Base-by-base conservation (phyloP, 2,113 vertebrate species). In the Pongo abelii region DNA sequence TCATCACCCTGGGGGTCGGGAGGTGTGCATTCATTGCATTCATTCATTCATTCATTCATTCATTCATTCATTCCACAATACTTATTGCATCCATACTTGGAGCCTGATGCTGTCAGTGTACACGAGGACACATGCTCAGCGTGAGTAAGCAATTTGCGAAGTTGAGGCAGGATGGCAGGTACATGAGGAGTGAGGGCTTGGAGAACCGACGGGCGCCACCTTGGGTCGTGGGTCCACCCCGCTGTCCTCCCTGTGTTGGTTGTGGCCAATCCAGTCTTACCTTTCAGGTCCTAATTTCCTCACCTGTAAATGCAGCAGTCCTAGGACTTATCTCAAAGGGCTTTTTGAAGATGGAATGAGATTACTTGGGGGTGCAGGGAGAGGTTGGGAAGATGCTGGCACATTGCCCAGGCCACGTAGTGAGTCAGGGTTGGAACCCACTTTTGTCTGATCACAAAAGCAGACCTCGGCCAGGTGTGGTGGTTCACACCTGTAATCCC, bases 111-210 rank as follows among this genome's bases (percentile, higher is more conserved):
- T 59, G 8, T 61, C 72, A 22, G 23, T n/a, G 6, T 22, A 22
- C 2, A 38, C 0, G 14, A 40, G 40, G 74, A 35, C 40, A 10
- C 38, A 7, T 1, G 43, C 32, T 11, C 40, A 0, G 80, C 25
- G 40, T 59, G 27, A 61, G 43, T 70, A 14, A 61, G 32, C 81
- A 40, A 14, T 55, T 40, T 50, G 40, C 88, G 17, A 77, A 61
- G 46, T 8, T 20, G 57, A 86, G 67, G 74, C 32, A 43, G 38
- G 70, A 30, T 43, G 40, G 38, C 59, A 57, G 59, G 67, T 9
- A 43, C 61, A 30, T 25, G 46, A 18, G 32, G 46, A 35, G 43
- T 11, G 32, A n/a, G 61, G 22, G 67, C 25, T 48, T 17, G 32
- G 32, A 18, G 18, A 35, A 61, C 57, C 57, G n/a, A 79, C 27